Evolutionary conservation across 2,797 vertebrate species (phyloP).

Genomic region (Lithobates pipiens): DNA sequence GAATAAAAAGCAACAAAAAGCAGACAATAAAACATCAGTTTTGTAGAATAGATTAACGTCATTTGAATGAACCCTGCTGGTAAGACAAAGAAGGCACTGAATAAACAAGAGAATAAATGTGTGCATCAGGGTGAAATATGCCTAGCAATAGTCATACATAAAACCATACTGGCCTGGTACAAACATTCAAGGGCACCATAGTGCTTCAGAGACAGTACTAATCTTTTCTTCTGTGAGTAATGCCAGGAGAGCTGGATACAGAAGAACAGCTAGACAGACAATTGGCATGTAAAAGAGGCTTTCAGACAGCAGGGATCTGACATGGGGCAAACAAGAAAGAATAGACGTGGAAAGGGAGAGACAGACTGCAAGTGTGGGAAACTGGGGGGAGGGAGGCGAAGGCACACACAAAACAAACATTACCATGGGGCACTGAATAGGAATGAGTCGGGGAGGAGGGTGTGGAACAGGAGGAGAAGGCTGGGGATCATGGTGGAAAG

Average conservation of each 20-base stretch:
- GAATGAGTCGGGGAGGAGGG: conserved; percentile 3
- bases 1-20: neutral
- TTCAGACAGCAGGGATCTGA: conserved; percentile 57
- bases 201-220: conserved; percentile 30
- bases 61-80: too few relatives aligned
- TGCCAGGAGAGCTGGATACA: conserved; percentile 41
- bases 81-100: neutral
- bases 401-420: conserved; percentile 78
- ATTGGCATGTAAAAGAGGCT: conserved; percentile 57
- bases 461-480: conserved; percentile 11
- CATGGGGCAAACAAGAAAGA: conserved; percentile 50
- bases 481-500: conserved; percentile 38
- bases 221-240: conserved; percentile 43
- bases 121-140: neutral
- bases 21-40: neutral
- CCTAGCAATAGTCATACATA: neutral
- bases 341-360: conserved; percentile 30
- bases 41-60: too few relatives aligned
- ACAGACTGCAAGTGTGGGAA: conserved; percentile 73
- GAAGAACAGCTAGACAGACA: conserved; percentile 52
- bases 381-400: conserved; percentile 85
- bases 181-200: conserved; percentile 23
- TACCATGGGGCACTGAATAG: conserved; percentile 74
- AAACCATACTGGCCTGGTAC: neutral
- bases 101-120: neutral